A percentile compares a stretch with the other conserved stretches of the same genome.
Conservation (phyloP, 2,113 vertebrate genomes). For the Stigmatopora nigra region DNA sequence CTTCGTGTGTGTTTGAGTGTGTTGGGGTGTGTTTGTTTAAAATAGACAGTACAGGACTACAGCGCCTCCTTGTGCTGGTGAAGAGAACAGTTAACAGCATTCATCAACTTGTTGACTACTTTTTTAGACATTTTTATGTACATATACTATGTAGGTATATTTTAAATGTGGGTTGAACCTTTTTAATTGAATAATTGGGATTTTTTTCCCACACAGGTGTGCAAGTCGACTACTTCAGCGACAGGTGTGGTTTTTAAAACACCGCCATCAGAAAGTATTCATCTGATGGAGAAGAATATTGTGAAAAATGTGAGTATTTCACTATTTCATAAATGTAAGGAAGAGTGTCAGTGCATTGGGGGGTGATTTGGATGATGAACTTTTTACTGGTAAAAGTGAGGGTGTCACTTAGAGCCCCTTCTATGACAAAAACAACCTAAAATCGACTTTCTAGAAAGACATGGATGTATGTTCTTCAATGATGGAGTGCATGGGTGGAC, state of each 20-base stretch:
- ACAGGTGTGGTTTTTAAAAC: no score
- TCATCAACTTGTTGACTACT: neutral
- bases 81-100: neutral
- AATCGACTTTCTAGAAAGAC: no score
- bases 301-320: no score
- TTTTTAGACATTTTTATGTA: neutral
- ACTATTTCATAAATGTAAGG: neutral
- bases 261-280: no score
- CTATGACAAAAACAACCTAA: no score
- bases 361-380: neutral
- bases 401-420: no score
- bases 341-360: neutral
- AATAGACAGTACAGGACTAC: slow-evolving; percentile 43
- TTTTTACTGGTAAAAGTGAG: neutral
- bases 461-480: no score
- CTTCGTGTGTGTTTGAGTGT: neutral
- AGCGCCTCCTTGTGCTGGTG: slow-evolving; percentile 65
- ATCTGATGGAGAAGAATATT: neutral
- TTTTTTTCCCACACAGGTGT: neutral
- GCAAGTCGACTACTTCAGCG: neutral
- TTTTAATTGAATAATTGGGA: neutral
- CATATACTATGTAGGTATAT: neutral
- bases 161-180: no score
- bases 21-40: slow-evolving; percentile 14
- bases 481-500: no score